Percentiles rank a stretch among this genome's conserved stretches.
These are phyloP conservation scores for Erebia epiphron DNA, from an alignment of 2,888 invertebrate genomes.

Conservation along the genomic window DNA sequence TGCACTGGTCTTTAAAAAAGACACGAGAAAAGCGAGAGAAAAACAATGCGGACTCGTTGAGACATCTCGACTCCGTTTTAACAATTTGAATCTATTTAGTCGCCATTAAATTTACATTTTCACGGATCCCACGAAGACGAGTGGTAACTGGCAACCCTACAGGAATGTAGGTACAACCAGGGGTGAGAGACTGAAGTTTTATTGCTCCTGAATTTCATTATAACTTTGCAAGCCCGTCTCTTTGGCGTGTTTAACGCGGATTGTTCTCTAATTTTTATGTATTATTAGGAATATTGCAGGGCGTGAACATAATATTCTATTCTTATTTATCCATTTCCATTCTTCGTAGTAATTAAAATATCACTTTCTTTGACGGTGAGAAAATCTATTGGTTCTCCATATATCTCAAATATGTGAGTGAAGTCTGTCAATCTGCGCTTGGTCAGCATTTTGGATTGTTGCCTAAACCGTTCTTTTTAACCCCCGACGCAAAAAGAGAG, in stretches of 20 bases:
- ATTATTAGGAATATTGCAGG: constrained; percentile 55
- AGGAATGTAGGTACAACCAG: constrained; percentile 68
- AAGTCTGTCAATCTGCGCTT: no score
- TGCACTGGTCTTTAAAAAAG: neutral
- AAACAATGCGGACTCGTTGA: constrained; percentile 3
- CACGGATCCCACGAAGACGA: constrained; percentile 22
- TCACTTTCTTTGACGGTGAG: no score
- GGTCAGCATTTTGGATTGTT: no score
- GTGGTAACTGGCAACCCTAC: constrained; percentile 63
- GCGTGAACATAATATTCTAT: neutral
- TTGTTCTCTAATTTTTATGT: constrained; percentile 79
- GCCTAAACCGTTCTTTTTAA: no score
- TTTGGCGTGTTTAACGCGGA: constrained; percentile 76
- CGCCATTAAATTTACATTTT: constrained; percentile 43
- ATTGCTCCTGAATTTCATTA: constrained; percentile 83
- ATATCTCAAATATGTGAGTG: no score
- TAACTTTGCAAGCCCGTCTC: constrained; percentile 71
- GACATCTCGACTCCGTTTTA: constrained; percentile 28
- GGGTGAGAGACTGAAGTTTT: constrained; percentile 81
- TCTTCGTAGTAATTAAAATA: no score
- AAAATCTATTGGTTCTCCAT: no score
- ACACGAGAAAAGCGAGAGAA: neutral
- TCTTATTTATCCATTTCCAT: neutral
- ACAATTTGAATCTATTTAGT: constrained; percentile 41
- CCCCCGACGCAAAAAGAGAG: no score